phyloP scores from a whole-genome alignment of 1,140 invertebrate species.

The Octopus bimaculoides region DNA sequence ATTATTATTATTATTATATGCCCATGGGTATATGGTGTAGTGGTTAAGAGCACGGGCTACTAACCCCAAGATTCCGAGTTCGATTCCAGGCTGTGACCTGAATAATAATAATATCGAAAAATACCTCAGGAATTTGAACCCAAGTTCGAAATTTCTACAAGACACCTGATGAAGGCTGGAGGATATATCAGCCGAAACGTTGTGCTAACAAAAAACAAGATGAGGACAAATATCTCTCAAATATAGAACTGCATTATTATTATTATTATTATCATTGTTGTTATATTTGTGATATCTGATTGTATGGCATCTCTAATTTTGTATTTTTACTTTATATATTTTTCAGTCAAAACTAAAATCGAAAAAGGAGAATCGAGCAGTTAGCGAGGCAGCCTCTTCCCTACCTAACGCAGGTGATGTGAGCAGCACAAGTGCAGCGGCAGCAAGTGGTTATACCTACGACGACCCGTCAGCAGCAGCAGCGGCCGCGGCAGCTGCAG shows the following conservation, averaged over 20 bases:
- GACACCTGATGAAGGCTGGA: no score
- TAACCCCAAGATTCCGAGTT: no score
- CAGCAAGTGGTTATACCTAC: slow-evolving; percentile 31
- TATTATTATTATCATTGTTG: neutral
- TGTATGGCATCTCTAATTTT: neutral
- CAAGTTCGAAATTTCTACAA: no score
- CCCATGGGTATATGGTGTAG: no score
- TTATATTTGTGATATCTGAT: neutral
- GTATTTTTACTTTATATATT: slow-evolving; percentile 22
- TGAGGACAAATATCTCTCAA: no score
- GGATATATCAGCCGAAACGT: no score
- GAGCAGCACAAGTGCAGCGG: neutral
- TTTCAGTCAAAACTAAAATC: slow-evolving; percentile 46
- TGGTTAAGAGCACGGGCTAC: no score
- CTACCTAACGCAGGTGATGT: slow-evolving; percentile 31
- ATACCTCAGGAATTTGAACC: no score
- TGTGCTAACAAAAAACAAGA: no score
- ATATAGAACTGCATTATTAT: neutral
- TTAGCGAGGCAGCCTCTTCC: slow-evolving; percentile 32
- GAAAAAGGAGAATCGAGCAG: slow-evolving; percentile 46
- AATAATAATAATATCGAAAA: no score
- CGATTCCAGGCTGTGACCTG: no score
- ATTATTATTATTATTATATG: no score
- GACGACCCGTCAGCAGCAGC: slow-evolving; percentile 34
- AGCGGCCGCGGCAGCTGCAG: slow-evolving; percentile 19